A percentile compares a stretch with the other conserved stretches of the same genome.
Conservation (phyloP, 2,888 invertebrate genomes). For the Cheilosia soror region DNA sequence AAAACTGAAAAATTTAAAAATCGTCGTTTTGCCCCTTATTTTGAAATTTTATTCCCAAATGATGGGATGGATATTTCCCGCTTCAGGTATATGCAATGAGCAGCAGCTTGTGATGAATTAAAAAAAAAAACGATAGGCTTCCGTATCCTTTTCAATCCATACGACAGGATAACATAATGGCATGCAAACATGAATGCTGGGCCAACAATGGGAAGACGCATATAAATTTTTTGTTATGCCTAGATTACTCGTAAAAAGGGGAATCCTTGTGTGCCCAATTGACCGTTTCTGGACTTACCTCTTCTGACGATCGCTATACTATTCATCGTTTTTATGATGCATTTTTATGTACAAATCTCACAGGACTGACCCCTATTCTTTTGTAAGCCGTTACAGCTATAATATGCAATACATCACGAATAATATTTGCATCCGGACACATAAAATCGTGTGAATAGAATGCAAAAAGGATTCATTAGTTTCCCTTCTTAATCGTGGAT, state of each 20-base stretch:
- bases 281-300: conserved; percentile 44
- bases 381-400: conserved; percentile 3
- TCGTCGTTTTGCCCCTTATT: conserved; percentile 51
- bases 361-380: conserved; percentile 41
- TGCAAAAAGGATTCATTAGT: conserved; percentile 48
- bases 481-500: conserved; percentile 24
- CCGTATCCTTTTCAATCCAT: conserved; percentile 57
- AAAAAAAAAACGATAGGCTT: conserved; percentile 49
- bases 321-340: conserved; percentile 17
- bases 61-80: conserved; percentile 30
- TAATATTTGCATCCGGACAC: conserved; percentile 58
- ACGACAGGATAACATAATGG: conserved; percentile 49
- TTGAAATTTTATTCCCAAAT: conserved; percentile 39
- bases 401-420: conserved; percentile 38
- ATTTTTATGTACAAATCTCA: neutral
- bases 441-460: conserved; percentile 41
- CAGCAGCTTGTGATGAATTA: conserved; percentile 62
- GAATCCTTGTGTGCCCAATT: conserved; percentile 47
- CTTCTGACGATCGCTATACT: neutral
- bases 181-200: conserved; percentile 52
- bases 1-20: conserved; percentile 20
- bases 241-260: conserved; percentile 25
- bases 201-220: conserved; percentile 24
- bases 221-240: conserved; percentile 8
- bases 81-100: conserved; percentile 51